phyloP scores from a whole-genome alignment of 2,797 vertebrate genomes.

The Halcyon smyrnensis region DNA sequence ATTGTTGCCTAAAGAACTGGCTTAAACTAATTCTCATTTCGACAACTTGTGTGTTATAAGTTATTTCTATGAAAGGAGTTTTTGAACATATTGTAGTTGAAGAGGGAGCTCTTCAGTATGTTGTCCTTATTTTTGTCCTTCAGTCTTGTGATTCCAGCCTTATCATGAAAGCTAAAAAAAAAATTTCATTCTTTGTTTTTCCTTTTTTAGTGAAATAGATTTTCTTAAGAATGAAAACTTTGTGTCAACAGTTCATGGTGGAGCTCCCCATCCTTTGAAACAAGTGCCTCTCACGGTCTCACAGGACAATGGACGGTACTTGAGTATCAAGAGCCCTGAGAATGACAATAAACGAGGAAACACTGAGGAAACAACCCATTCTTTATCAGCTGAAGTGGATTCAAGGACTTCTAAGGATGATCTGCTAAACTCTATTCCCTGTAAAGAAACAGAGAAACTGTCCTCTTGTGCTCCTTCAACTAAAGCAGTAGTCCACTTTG shows the following conservation, averaged over 20 bases:
- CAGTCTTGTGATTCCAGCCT: neutral
- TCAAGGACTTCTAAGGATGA: slow-evolving; percentile 68
- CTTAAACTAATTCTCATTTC: neutral
- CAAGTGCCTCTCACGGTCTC: slow-evolving; percentile 80
- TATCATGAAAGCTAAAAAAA: neutral
- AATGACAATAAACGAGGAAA: slow-evolving; percentile 69
- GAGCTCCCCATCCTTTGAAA: slow-evolving; percentile 71
- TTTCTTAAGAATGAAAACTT: slow-evolving; percentile 87
- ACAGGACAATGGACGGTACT: slow-evolving; percentile 87
- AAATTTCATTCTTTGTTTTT: neutral
- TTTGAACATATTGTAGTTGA: neutral
- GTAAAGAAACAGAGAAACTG: slow-evolving; percentile 80
- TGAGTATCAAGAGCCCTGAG: slow-evolving; percentile 82
- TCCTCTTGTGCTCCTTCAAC: slow-evolving; percentile 63
- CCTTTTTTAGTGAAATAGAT: slow-evolving; percentile 89
- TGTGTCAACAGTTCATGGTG: slow-evolving; percentile 76
- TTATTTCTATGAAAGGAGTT: neutral
- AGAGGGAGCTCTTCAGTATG: neutral
- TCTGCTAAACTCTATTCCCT: slow-evolving; percentile 61
- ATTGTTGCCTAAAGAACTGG: neutral
- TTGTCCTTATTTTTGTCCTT: neutral
- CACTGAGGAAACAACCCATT: slow-evolving; percentile 57
- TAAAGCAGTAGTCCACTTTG: slow-evolving; percentile 86
- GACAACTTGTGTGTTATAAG: neutral
- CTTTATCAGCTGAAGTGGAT: slow-evolving; percentile 66